Conservation (phyloP, 2,113 vertebrate genomes). For the Catharus fuscescens region DNA sequence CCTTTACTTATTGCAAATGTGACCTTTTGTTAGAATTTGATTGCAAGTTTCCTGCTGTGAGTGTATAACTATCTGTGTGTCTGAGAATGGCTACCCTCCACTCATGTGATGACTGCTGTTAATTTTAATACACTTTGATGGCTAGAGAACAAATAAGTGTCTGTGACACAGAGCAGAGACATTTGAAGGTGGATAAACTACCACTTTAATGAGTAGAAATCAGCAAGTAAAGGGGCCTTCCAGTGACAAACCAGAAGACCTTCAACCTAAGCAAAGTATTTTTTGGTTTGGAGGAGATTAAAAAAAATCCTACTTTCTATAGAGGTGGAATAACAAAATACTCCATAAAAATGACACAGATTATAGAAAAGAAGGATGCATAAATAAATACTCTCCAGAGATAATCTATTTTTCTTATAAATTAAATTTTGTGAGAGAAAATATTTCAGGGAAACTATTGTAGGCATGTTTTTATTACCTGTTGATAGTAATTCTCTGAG, state of each 20-base stretch:
- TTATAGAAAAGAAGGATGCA: neutral
- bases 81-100: constrained; percentile 70
- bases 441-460: neutral
- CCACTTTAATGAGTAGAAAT: constrained; percentile 86
- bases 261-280: constrained; percentile 50
- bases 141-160: constrained; percentile 87
- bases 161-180: constrained; percentile 85
- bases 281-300: neutral
- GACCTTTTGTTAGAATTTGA: constrained; percentile 95
- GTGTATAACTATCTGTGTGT: constrained; percentile 68
- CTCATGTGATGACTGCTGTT: constrained; percentile 82
- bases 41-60: constrained; percentile 85
- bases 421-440: neutral
- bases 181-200: constrained; percentile 77
- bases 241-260: constrained; percentile 66
- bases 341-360: neutral
- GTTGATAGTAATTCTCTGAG: neutral
- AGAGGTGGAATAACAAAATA: neutral
- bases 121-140: constrained; percentile 89
- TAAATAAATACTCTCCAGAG: neutral
- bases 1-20: constrained; percentile 95
- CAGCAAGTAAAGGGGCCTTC: constrained; percentile 76
- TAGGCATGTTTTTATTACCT: neutral
- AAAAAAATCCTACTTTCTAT: neutral
- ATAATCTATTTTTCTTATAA: neutral